phyloP scores from a whole-genome alignment of 2,797 vertebrate species.

The Amblyraja radiata region DNA sequence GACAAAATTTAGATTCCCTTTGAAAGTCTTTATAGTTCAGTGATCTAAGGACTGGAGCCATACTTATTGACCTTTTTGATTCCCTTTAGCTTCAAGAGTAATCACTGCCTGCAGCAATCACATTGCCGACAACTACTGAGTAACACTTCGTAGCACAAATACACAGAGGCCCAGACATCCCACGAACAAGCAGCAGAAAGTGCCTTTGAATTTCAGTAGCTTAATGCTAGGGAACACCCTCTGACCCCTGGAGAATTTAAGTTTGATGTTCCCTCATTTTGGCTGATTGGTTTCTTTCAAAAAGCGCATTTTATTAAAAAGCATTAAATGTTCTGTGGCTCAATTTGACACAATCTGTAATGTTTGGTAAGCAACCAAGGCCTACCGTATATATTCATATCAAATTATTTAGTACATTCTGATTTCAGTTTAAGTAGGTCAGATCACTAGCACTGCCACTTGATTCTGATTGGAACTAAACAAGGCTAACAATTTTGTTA shows the following conservation, averaged over 20 bases:
- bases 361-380: not conserved
- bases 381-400: not conserved
- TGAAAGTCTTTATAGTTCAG: conserved; percentile 20
- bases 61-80: conserved; percentile 20
- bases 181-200: not conserved
- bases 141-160: conserved; percentile 33
- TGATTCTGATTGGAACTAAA: not conserved
- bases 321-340: not conserved
- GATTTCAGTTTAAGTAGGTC: not conserved
- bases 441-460: not conserved
- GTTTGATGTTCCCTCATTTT: not conserved
- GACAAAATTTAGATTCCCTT: conserved; percentile 16
- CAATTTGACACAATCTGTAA: not conserved
- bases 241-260: not conserved
- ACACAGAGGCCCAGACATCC: not conserved
- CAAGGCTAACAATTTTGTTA: not conserved
- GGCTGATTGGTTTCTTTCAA: not conserved
- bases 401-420: not conserved
- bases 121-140: conserved; percentile 12
- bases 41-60: conserved; percentile 17
- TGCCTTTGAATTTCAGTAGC: not conserved
- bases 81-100: not conserved
- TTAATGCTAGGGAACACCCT: not conserved
- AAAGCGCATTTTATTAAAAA: not conserved
- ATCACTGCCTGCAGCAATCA: conserved; percentile 27